Conservation (phyloP, 2,888 invertebrate species). For the Drosophila ezoana region DNA sequence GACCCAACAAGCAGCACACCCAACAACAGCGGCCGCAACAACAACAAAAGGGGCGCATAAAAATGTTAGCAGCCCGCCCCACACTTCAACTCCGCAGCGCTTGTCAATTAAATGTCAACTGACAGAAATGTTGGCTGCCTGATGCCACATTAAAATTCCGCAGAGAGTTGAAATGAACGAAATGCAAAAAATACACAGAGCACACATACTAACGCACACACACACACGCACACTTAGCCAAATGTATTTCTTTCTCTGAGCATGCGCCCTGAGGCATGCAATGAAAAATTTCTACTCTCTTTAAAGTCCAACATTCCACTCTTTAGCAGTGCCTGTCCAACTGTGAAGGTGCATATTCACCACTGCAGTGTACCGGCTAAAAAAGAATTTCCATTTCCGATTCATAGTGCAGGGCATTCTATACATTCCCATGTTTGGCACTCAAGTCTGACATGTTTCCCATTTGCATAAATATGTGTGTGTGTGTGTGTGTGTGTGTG, state of each 20-base stretch:
- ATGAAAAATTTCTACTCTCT: conserved; percentile 22
- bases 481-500: conserved; percentile 20
- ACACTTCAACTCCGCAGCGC: conserved; percentile 25
- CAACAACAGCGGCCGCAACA: conserved; percentile 14
- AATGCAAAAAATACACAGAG: conserved; percentile 4
- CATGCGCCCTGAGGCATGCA: conserved; percentile 51
- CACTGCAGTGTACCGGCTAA: conserved; percentile 23
- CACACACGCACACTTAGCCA: background rate
- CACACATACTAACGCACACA: background rate
- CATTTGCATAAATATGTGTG: background rate
- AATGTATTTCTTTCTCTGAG: conserved; percentile 22
- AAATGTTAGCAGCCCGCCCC: conserved; percentile 33
- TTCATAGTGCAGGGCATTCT: conserved; percentile 52
- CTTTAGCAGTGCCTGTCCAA: conserved; percentile 39
- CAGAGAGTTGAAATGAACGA: conserved; percentile 28
- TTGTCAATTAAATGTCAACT: conserved; percentile 80
- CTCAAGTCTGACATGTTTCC: conserved; percentile 8
- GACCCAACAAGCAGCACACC: conserved; percentile 18
- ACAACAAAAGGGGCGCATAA: conserved; percentile 19
- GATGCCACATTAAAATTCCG: conserved; percentile 67
- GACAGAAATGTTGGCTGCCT: conserved; percentile 60
- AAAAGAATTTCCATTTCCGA: conserved; percentile 45
- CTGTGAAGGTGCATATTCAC: conserved; percentile 50
- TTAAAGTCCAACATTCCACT: background rate
- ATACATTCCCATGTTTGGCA: conserved; percentile 43